Base-by-base conservation (phyloP, 2,888 invertebrate species). In the Trichopria drosophilae region DNA sequence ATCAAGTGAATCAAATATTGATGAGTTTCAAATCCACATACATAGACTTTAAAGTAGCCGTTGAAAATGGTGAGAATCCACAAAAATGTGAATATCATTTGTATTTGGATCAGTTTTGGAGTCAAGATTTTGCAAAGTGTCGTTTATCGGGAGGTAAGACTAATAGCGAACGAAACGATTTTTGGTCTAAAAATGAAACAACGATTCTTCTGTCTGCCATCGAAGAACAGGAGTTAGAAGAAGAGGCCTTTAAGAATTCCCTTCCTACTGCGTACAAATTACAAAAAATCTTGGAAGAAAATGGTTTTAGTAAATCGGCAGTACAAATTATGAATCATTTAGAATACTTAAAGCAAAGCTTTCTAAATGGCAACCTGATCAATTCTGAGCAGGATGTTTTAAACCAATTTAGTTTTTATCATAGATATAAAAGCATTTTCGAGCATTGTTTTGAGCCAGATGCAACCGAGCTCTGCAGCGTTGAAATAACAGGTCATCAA, bases 141-240 rank as follows among this genome's bases (percentile, higher is more conserved):
- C 41, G 54, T 16, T 55, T 59, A 24, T 49, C 51, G 31, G 51
- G 48, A 3, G n/a, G n/a, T n/a, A 55, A 57, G 26, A 20, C 16
- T 13, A 34, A 31, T 2, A 52, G 49, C 37, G 58, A 57, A 6
- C 32, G 41, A 15, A 57, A 57, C 28, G 61, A 65, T 37, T 54
- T 47, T 29, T 64, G 65, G 64, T 60, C 63, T 0, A 54, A 56
- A 7, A 60, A 62, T 37, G 63, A 64, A 49, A 64, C 63, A 2
- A 53, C 61, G 37, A 47, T 62, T 2, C 40, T 64, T 5, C 36
- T 63, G 12, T 61, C 60, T 7, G 52, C 56, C 3, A 50, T 65
- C 19, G 60, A 62, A 42, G 59, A 63, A 13, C 45, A 55, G 9
- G 40, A 57, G 20, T 28, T 62, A 7, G 50, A 28, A 1, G 52